Conservation (phyloP, 2,113 vertebrate genomes). For the Aspiorhynchus laticeps region DNA sequence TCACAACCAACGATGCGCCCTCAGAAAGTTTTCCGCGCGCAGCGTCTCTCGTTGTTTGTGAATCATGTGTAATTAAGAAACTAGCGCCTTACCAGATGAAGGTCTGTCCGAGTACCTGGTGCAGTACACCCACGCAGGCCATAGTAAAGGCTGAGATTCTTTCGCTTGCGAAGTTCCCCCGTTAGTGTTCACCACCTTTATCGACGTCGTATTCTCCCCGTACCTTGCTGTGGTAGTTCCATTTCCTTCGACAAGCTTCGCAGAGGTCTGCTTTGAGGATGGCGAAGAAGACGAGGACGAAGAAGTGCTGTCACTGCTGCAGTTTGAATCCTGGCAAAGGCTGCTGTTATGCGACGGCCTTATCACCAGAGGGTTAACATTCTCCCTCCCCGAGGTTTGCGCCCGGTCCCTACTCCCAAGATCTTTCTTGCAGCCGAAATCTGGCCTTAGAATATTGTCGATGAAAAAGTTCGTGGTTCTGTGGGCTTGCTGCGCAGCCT, state of each 20-base stretch:
- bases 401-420: constrained; percentile 77
- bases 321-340: constrained; percentile 84
- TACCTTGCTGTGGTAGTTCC: constrained; percentile 78
- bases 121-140: constrained; percentile 98
- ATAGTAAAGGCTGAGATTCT: constrained; percentile 87
- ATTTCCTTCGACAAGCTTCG: constrained; percentile 76
- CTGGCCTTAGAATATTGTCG: constrained; percentile 93
- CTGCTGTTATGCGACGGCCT: constrained; percentile 79
- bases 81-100: constrained; percentile 93
- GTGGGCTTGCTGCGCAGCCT: constrained; percentile 82
- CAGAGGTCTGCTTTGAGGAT: constrained; percentile 70
- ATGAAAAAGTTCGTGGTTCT: constrained; percentile 96
- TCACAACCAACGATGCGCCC: no score
- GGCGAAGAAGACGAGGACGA: constrained; percentile 74
- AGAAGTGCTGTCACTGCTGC: constrained; percentile 85
- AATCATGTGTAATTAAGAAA: constrained; percentile 39
- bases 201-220: constrained; percentile 82
- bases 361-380: constrained; percentile 80
- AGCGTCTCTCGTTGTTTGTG: background rate
- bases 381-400: constrained; percentile 83
- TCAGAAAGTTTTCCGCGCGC: background rate
- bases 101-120: constrained; percentile 98
- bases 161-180: constrained; percentile 76
- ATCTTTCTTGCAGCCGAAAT: constrained; percentile 93
- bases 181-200: constrained; percentile 83